Evolutionary conservation across 2,888 invertebrate genomes (phyloP), one percentile per base, ranked within the genome.

Genomic region (Orthonevra nobilis): DNA sequence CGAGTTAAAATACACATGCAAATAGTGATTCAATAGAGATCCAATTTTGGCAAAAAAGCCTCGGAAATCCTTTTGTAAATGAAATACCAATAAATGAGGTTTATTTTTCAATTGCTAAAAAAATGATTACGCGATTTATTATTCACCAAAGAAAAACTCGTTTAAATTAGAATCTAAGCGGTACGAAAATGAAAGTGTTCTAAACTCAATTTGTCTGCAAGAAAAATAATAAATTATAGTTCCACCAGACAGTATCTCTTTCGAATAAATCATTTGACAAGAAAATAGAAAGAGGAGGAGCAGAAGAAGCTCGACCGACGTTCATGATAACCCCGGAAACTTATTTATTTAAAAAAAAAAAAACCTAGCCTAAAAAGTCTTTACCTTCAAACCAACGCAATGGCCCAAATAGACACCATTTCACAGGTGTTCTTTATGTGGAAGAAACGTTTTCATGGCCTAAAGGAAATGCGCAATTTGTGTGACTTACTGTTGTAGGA

Each of bases 211-310:
- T n/a, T n/a, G n/a, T n/a, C n/a, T n/a, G n/a, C 56, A 64, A 56
- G 38, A 7, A 30, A 34, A 40, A 42, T 40, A 58, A 64, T 73
- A 73, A 64, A 73, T 73, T 64, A 28, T 28, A 50, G 42, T 58
- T 58, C 42, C 17, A n/a, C 28, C 26, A 12, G 60, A 48, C 56
- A 72, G 46, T 58, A 60, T 60, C 66, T 44, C 40, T 68, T 61
- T 12, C 14, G 28, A 44, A 74, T 68, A 74, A 74, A 74, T 74
- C 68, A 74, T 68, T 34, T 26, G n/a, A 10, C 19, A 44, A 9
- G 30, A 52, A 20, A n/a, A n/a, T n/a, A 9, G 12, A 17, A 12
- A n/a, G 12, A 20, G 10, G 46, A n/a, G n/a, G n/a, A n/a, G n/a
- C n/a, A n/a, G 32, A 30, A 17, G 7, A 14, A 10, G 34, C 36